Conservation (phyloP, 2,113 vertebrate genomes). For the Notiomystis cincta region DNA sequence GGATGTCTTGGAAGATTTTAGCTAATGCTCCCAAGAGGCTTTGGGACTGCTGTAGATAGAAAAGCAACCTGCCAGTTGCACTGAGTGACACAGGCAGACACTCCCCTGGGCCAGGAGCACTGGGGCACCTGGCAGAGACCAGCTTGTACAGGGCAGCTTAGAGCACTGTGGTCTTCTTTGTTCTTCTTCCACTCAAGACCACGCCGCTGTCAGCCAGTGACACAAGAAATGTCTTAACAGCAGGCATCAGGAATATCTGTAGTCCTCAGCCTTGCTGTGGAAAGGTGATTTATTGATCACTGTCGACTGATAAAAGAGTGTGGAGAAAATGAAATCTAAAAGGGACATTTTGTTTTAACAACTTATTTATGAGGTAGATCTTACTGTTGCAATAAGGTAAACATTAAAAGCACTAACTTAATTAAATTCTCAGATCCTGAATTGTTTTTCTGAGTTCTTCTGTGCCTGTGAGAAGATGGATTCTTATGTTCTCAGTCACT, state of each 20-base stretch:
- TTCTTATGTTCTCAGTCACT: background rate
- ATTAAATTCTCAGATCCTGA: background rate
- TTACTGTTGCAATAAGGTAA: background rate
- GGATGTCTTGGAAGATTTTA: background rate
- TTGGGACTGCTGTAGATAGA: background rate
- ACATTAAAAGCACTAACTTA: background rate
- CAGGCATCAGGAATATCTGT: accelerated
- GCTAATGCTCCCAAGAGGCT: background rate
- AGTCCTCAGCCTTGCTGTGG: background rate
- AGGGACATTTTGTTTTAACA: background rate
- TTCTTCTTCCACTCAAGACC: background rate
- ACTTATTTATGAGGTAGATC: background rate
- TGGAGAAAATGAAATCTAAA: background rate
- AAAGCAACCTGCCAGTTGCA: background rate
- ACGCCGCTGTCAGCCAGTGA: accelerated
- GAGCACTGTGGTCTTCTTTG: background rate
- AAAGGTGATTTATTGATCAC: background rate
- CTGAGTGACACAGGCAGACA: background rate
- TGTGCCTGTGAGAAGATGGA: background rate
- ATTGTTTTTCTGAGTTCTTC: background rate
- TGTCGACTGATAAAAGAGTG: background rate
- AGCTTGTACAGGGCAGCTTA: background rate
- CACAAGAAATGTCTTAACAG: background rate
- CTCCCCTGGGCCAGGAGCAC: background rate
- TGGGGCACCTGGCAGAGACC: accelerated